Base-by-base conservation (phyloP, 2,113 vertebrate species). In the Nymphicus hollandicus region DNA sequence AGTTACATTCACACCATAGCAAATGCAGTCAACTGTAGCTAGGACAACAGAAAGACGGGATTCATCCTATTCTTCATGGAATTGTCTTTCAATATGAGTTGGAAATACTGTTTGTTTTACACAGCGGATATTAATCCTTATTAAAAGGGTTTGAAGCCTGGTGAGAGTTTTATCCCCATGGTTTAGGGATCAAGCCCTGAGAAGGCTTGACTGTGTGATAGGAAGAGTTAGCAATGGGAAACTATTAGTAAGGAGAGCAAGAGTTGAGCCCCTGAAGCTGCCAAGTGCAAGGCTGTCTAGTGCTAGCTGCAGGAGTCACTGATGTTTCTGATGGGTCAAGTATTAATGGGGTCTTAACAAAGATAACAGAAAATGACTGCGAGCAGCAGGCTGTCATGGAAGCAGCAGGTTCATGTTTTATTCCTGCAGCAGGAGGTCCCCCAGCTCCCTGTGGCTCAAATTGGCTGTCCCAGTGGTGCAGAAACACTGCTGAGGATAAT, bases 381-480 rank as follows among this genome's bases (percentile, higher is more conserved):
- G 2, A 73, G 46, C 27, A 53, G 31, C 39, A 43, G 47, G 22
- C 35, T 61, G 47, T 79, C 41, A 15, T 63, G 73, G 17, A 53
- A 83, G n/a, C 7, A 66, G 7, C 12, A 31, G 43, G 60, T 60
- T 78, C 64, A 6, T 78, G 29, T 47, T 60, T 83, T 47, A 47
- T 25, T 47, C n/a, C 46, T 53, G 65, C n/a, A 61, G 39, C 27
- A 27, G 17, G 52, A 53, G n/a, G n/a, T 78, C 18, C 33, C 25
- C 47, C 58, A 28, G 12, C 3, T 14, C 19, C 2, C 29, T 1
- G 0, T 12, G 39, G 43, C n/a, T 78, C 19, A 1, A 52, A 52
- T 6, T 24, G 58, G 9, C 44, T 66, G 35, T 49, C 31, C 55
- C 33, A 17, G 43, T 8, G 37, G 33, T 71, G 28, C 27, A 46